Percentiles rank a stretch among this genome's conserved stretches.
Evolutionary conservation across 2,113 vertebrate species (phyloP).

Genomic region (Phalacrocorax brasilianus): DNA sequence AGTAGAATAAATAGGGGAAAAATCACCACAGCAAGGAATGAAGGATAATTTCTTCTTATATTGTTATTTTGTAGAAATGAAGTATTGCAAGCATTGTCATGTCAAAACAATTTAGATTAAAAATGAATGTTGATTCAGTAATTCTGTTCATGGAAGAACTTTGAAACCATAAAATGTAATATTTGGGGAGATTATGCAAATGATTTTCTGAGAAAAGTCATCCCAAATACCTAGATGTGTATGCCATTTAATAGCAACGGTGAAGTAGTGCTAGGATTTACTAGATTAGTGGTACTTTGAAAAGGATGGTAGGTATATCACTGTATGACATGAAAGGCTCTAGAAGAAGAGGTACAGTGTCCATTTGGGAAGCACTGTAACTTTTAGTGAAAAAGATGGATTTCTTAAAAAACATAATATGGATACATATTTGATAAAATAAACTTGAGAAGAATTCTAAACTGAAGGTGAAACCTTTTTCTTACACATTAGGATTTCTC

Average conservation of each 20-base stretch:
- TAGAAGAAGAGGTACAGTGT: neutral
- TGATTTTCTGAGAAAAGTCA: neutral
- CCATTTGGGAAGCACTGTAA: neutral
- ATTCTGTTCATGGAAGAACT: neutral
- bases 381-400: neutral
- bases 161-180: neutral
- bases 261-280: neutral
- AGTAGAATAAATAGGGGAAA: neutral
- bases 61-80: neutral
- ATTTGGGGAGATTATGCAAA: neutral
- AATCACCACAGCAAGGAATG: neutral
- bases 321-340: neutral
- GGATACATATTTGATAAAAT: neutral
- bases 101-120: neutral
- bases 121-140: neutral
- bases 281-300: neutral
- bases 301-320: neutral
- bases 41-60: neutral
- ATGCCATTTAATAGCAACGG: neutral
- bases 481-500: accelerated
- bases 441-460: neutral
- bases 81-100: neutral
- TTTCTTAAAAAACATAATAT: neutral
- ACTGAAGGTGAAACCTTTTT: neutral
- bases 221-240: neutral